Evolutionary conservation across 1,140 invertebrate species (phyloP).

Genomic region (Drosophila fuyamai): DNA sequence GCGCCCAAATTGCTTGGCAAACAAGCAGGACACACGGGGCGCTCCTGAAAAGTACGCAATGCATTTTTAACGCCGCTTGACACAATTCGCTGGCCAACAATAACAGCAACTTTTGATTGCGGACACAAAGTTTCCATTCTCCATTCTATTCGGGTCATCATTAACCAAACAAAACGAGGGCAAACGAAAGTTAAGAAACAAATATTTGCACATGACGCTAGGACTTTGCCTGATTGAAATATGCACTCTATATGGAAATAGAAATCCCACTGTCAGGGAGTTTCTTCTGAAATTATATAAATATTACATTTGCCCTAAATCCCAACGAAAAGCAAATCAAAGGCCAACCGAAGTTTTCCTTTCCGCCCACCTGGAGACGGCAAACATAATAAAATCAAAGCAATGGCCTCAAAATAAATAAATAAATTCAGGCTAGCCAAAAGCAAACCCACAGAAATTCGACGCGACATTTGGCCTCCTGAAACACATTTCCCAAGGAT

Average conservation of each 20-base stretch:
- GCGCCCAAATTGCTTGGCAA: constrained; percentile 61
- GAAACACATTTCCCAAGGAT: constrained; percentile 38
- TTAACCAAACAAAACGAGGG: constrained; percentile 40
- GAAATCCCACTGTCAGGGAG: background rate
- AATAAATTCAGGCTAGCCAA: constrained; percentile 50
- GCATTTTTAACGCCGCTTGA: constrained; percentile 59
- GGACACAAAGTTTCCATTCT: constrained; percentile 14
- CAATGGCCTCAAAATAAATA: constrained; percentile 69
- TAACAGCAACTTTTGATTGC: constrained; percentile 52
- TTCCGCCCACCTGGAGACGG: constrained; percentile 19
- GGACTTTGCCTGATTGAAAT: constrained; percentile 37
- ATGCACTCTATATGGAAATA: constrained; percentile 34
- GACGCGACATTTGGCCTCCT: constrained; percentile 39
- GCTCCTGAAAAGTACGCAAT: constrained; percentile 31
- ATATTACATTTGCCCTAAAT: constrained; percentile 24
- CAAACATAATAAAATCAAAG: constrained; percentile 69
- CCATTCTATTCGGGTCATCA: constrained; percentile 21
- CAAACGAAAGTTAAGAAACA: constrained; percentile 40
- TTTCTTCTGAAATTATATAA: constrained; percentile 30
- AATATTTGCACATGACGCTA: constrained; percentile 37
- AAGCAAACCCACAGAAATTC: constrained; percentile 42
- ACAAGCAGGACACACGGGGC: constrained; percentile 49
- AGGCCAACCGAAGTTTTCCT: constrained; percentile 2
- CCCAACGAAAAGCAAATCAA: constrained; percentile 14
- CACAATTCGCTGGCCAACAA: constrained; percentile 35